Conservation (phyloP, 2,888 invertebrate species). For the Lithophane semibrunnea region DNA sequence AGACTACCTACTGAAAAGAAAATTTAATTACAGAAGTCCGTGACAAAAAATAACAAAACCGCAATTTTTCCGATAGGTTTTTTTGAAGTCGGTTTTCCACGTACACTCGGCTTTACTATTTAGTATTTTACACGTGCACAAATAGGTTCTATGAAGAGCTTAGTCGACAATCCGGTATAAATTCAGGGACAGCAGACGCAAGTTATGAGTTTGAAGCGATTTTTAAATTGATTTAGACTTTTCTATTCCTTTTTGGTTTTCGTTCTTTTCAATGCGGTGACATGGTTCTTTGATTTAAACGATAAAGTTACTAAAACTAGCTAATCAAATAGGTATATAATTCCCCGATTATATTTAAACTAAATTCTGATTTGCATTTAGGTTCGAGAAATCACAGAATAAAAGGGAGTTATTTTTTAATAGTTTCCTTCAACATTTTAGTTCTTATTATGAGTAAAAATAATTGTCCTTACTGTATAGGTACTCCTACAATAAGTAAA, state of each 20-base stretch:
- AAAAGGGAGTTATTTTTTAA: background rate
- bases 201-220: constrained; percentile 24
- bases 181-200: constrained; percentile 17
- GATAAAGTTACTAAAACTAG: background rate
- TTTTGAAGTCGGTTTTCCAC: background rate
- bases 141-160: constrained; percentile 30
- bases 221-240: background rate
- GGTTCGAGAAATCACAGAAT: background rate
- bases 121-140: constrained; percentile 14
- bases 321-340: background rate
- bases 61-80: background rate
- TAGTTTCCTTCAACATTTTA: background rate
- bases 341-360: background rate
- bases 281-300: background rate
- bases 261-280: background rate
- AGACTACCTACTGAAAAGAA: background rate
- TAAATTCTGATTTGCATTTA: background rate
- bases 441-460: background rate
- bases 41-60: background rate
- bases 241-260: too few relatives aligned
- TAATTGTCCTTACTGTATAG: too few relatives aligned
- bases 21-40: background rate
- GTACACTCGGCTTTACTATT: background rate
- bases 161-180: constrained; percentile 24
- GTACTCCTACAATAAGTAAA: background rate